Evolutionary conservation across 2,888 invertebrate species (phyloP).

Genomic region (Pyrochroa serraticornis): DNA sequence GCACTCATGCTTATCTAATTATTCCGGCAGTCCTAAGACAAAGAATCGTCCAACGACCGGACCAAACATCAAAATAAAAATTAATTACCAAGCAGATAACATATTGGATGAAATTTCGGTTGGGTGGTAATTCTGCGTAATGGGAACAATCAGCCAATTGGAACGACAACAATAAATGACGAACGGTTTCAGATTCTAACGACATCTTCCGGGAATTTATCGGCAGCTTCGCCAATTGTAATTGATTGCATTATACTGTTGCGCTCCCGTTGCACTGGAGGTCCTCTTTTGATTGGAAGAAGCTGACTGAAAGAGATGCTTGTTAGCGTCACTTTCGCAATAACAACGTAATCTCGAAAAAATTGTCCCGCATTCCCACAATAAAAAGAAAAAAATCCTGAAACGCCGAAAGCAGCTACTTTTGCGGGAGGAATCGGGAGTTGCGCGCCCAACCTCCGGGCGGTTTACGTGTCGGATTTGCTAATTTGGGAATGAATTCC

Average conservation of each 20-base stretch:
- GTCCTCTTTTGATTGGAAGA: conserved; percentile 39
- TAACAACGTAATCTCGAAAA: conserved; percentile 16
- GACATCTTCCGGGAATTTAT: conserved; percentile 53
- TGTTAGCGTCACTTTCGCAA: conserved; percentile 30
- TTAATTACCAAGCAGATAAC: not conserved
- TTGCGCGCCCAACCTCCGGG: not conserved
- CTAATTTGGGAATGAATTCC: conserved; percentile 23
- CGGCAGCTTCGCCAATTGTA: conserved; percentile 41
- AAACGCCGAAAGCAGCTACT: not conserved
- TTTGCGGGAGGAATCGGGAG: too few relatives aligned
- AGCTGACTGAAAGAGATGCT: conserved; percentile 28
- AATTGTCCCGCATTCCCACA: conserved; percentile 1
- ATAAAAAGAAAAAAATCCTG: not conserved
- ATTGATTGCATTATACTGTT: conserved; percentile 49
- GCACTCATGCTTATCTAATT: too few relatives aligned
- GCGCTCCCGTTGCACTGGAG: conserved; percentile 45
- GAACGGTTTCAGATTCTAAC: conserved; percentile 53
- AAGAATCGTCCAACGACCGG: too few relatives aligned
- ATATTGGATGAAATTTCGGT: conserved; percentile 8
- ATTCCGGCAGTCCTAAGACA: too few relatives aligned
- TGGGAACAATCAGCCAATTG: conserved; percentile 43
- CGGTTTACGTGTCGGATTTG: conserved; percentile 9
- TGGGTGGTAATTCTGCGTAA: conserved; percentile 28
- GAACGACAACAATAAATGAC: conserved; percentile 46
- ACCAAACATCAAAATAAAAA: not conserved